phyloP scores from a whole-genome alignment of 2,797 vertebrate species.

The Scarus forsteni region DNA sequence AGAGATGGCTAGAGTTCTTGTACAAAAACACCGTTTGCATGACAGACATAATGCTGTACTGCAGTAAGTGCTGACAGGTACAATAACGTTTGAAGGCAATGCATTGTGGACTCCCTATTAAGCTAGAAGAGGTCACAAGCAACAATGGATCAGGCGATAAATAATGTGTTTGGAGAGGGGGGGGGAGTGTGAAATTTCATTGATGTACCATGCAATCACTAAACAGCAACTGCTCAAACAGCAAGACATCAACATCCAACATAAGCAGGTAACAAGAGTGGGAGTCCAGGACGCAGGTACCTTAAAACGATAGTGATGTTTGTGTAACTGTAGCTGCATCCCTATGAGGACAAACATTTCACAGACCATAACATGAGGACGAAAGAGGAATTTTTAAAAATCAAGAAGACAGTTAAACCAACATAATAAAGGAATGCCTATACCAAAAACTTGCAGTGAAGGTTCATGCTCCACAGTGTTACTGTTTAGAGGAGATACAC shows the following conservation, averaged over 20 bases:
- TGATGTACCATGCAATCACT: constrained; percentile 76
- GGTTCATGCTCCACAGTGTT: constrained; percentile 71
- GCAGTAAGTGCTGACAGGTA: constrained; percentile 83
- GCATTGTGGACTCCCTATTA: constrained; percentile 81
- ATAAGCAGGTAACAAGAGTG: constrained; percentile 68
- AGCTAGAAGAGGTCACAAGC: constrained; percentile 75
- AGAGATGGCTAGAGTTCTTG: constrained; percentile 81
- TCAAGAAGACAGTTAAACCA: constrained; percentile 67
- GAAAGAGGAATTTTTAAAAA: constrained; percentile 68
- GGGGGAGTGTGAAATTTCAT: constrained; percentile 53
- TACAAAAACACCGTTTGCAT: constrained; percentile 85
- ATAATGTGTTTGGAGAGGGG: constrained; percentile 52
- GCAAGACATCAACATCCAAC: constrained; percentile 67
- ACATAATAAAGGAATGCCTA: constrained; percentile 84
- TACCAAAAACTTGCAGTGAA: constrained; percentile 80
- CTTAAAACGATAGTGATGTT: constrained; percentile 76
- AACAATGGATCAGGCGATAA: constrained; percentile 71
- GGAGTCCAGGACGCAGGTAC: constrained; percentile 82
- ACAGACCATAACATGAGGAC: constrained; percentile 77
- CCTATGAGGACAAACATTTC: constrained; percentile 71
- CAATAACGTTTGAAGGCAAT: constrained; percentile 81
- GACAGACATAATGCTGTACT: constrained; percentile 90
- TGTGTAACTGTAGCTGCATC: constrained; percentile 81
- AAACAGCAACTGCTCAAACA: constrained; percentile 66
- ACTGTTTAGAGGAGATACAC: constrained; percentile 79